phyloP scores from a whole-genome alignment of 2,113 vertebrate genomes.

The Eidolon helvum region DNA sequence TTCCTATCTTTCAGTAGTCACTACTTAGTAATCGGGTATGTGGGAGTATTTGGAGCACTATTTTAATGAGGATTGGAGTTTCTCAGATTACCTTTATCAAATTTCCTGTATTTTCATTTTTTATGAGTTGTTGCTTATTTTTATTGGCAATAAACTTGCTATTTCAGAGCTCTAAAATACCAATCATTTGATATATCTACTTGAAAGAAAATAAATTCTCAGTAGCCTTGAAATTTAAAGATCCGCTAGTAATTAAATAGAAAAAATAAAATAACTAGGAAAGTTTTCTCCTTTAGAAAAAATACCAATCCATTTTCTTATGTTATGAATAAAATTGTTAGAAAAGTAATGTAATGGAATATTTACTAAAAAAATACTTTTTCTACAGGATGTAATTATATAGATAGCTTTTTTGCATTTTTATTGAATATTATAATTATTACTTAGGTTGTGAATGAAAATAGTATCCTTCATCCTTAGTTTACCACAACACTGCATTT shows the following conservation, averaged over 20 bases:
- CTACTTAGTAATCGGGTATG: not conserved
- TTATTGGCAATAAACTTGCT: constrained; percentile 3
- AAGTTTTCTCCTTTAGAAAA: not conserved
- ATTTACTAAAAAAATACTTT: not conserved
- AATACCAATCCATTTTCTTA: not conserved
- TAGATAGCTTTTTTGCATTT: not conserved
- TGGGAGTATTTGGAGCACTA: not conserved
- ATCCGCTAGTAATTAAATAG: not conserved
- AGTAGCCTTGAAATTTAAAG: not conserved
- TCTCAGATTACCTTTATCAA: not conserved
- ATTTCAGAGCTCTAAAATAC: constrained; percentile 15
- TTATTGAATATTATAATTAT: not conserved
- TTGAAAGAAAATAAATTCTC: not conserved
- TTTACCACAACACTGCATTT: not conserved
- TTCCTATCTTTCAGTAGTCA: not conserved
- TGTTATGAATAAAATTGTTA: not conserved
- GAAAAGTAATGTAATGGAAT: not conserved
- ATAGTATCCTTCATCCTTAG: not conserved
- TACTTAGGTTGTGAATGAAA: not conserved
- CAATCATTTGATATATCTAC: not conserved
- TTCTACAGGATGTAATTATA: not conserved
- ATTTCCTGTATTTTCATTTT: constrained; percentile 9
- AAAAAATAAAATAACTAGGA: not conserved
- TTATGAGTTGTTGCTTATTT: constrained; percentile 17
- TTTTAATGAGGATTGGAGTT: not conserved